Evolutionary conservation across 2,888 invertebrate species (phyloP).

Genomic region (Myopa tessellatipennis): DNA sequence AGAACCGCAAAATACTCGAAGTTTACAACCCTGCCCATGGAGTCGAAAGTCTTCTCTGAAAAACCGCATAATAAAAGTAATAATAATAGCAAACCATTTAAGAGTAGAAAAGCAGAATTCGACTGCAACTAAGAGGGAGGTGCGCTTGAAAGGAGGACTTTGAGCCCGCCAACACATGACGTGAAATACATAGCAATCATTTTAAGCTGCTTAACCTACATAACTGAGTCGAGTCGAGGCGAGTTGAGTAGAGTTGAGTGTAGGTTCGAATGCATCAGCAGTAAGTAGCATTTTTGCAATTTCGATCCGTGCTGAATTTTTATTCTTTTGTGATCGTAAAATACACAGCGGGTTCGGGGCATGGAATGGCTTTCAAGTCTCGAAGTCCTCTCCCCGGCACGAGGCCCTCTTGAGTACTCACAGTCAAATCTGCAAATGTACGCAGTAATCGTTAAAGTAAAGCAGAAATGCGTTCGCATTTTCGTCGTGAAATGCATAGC

Average conservation of each 20-base stretch:
- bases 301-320: not conserved
- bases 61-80: not conserved
- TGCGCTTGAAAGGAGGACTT: not conserved
- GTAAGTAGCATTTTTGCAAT: not conserved
- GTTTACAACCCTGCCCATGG: not conserved
- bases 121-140: not conserved
- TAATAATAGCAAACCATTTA: not conserved
- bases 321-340: conserved; percentile 15
- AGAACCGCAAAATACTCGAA: not conserved
- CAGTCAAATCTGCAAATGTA: conserved; percentile 2
- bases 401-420: not conserved
- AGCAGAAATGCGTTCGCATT: conserved; percentile 28
- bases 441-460: conserved; percentile 22
- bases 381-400: not conserved
- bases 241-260: not conserved
- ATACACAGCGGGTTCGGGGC: conserved; percentile 20
- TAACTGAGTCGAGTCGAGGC: not conserved
- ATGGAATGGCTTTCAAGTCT: not conserved
- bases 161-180: not conserved
- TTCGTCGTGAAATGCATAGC: conserved; percentile 22
- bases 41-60: not conserved
- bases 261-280: conserved; percentile 3
- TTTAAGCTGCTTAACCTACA: conserved; percentile 7
- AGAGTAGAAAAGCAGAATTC: too few species aligned
- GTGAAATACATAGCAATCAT: not conserved